These are phyloP conservation scores for Gasterosteus aculeatus DNA, from an alignment of 2,113 vertebrate species.

Conservation along the genomic window DNA sequence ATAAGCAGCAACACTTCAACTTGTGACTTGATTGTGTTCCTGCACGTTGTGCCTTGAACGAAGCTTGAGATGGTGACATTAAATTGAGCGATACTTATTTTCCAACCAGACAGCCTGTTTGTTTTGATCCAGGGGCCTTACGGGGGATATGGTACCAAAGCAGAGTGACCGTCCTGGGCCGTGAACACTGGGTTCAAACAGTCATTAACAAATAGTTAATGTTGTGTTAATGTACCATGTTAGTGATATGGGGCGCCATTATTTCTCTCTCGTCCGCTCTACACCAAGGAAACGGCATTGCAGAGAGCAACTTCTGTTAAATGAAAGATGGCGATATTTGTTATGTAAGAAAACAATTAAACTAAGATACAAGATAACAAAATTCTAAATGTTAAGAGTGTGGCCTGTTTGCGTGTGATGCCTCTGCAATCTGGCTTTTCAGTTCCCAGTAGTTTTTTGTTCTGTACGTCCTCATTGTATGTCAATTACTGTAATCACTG, in stretches of 20 bases:
- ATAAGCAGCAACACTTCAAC: slow-evolving; percentile 10
- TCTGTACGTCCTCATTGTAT: neutral
- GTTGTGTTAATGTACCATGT: slow-evolving; percentile 56
- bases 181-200: slow-evolving; percentile 46
- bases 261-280: slow-evolving; percentile 15
- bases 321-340: neutral
- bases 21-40: slow-evolving; percentile 4
- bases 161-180: slow-evolving; percentile 43
- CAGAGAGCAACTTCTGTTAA: slow-evolving; percentile 3
- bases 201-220: slow-evolving; percentile 54
- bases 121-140: slow-evolving; percentile 38
- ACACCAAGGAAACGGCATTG: neutral
- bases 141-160: slow-evolving; percentile 14
- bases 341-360: neutral
- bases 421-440: neutral
- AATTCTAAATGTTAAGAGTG: neutral
- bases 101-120: slow-evolving; percentile 46
- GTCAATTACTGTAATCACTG: neutral
- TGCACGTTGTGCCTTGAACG: neutral
- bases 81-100: slow-evolving; percentile 52
- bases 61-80: slow-evolving; percentile 36
- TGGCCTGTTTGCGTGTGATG: too few species aligned
- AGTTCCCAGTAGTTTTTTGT: neutral
- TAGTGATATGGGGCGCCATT: slow-evolving; percentile 38
- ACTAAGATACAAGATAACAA: neutral